These are phyloP conservation scores for Syncerus caffer DNA, from an alignment of 2,797 vertebrate species.

Conservation along the genomic window DNA sequence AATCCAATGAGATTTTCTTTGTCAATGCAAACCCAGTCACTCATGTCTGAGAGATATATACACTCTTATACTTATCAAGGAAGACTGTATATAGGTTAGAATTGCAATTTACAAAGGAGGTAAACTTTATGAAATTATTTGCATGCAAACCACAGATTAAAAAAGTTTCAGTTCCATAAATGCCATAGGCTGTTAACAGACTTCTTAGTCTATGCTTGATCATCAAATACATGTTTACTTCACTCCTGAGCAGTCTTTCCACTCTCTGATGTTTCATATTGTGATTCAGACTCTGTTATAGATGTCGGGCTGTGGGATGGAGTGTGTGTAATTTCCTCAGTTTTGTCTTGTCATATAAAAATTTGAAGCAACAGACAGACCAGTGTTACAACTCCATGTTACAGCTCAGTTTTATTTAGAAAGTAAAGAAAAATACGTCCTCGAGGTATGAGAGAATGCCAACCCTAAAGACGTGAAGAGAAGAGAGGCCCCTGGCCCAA, in stretches of 20 bases:
- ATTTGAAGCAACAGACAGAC: neutral
- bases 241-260: neutral
- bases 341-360: neutral
- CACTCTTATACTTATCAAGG: neutral
- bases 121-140: neutral
- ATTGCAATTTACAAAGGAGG: neutral
- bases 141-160: neutral
- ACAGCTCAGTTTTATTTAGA: neutral
- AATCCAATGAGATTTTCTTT: neutral
- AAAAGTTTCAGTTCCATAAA: neutral
- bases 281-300: neutral
- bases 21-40: neutral
- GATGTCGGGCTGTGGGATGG: neutral
- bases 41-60: neutral
- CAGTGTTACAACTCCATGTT: neutral
- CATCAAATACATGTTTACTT: neutral
- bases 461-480: neutral
- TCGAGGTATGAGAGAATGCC: neutral
- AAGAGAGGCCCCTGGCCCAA: neutral
- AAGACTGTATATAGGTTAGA: neutral
- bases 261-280: neutral
- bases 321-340: neutral
- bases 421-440: neutral
- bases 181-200: neutral
- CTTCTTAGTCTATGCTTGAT: neutral